Percentiles rank a stretch among this genome's conserved stretches.
Conservation (phyloP, 2,113 vertebrate species). For the Ellobius talpinus region DNA sequence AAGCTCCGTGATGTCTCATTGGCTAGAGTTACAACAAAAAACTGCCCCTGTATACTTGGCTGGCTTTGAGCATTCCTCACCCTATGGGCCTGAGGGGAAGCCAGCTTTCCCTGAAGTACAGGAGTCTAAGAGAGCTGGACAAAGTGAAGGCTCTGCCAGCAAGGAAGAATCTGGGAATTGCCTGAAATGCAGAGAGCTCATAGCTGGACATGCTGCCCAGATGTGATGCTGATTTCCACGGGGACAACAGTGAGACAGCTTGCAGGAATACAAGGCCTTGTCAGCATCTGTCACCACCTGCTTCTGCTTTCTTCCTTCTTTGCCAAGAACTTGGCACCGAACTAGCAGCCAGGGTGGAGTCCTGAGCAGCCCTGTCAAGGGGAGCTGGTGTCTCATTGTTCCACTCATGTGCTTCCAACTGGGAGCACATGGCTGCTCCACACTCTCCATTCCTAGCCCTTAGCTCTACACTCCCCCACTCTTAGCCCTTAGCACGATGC, state of each 20-base stretch:
- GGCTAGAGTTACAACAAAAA: conserved; percentile 25
- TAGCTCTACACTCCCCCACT: neutral
- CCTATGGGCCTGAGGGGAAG: neutral
- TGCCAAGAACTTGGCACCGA: conserved; percentile 4
- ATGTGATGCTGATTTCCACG: neutral
- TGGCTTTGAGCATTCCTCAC: neutral
- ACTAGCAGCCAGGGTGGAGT: neutral
- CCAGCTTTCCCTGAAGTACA: neutral
- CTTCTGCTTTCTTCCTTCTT: conserved; percentile 10
- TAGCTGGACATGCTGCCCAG: neutral
- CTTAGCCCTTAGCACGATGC: neutral
- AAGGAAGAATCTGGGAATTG: neutral
- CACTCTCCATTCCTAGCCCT: neutral
- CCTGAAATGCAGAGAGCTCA: neutral
- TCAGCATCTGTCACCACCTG: neutral
- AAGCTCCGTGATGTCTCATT: neutral
- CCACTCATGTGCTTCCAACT: neutral
- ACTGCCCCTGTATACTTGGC: neutral
- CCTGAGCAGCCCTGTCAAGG: neutral
- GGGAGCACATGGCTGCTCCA: neutral
- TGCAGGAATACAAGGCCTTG: neutral
- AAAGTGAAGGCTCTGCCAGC: neutral
- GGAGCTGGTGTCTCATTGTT: neutral
- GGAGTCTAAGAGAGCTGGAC: neutral
- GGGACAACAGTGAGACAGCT: conserved; percentile 1